Base-by-base conservation (phyloP, 1,140 invertebrate species). In the Ladona fulva region DNA sequence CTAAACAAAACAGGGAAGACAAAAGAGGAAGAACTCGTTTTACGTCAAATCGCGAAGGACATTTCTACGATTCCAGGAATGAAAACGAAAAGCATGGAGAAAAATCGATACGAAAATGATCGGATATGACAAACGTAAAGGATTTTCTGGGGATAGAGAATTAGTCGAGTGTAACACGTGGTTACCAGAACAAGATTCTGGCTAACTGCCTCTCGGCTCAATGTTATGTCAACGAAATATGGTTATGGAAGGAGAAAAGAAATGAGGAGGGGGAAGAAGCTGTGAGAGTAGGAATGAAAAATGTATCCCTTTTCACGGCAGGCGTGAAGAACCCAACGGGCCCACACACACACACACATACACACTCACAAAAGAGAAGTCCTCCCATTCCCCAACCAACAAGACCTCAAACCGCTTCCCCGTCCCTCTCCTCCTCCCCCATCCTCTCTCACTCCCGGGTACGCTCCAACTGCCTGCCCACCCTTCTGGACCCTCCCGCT, bases 221-320 rank as follows among this genome's bases (percentile, higher is more conserved):
- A 22, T 66, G 52, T 66, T 66, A 66, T 66, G 52, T 66, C 52
- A 66, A 66, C 52, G 52, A 66, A 66, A 66, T 66, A 66, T 66
- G 52, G 52, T 66, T 66, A 66, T 66, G 52, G 52, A 22, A 66
- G 52, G 52, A 66, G 52, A 66, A 19, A 22, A 66, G 52, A 22
- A 66, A 22, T 3, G n/a, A 12, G 52, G n/a, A 22, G 52, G 1
- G 52, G 52, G n/a, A 12, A 22, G 3, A 19, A 12, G 16, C n/a
- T 16, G 52, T 66, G 52, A 22, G n/a, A 66, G 16, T 22, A 66
- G 52, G 52, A 66, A 66, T 66, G 52, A 66, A 66, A 66, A 66
- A 66, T 66, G 52, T 66, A 66, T 66, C 52, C 52, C 52, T 66
- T 66, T 66, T 66, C 52, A 66, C 16, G 52, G 52, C 52, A 66